Evolutionary conservation across 2,888 invertebrate species (phyloP).

Genomic region (Apotomis turbidana): DNA sequence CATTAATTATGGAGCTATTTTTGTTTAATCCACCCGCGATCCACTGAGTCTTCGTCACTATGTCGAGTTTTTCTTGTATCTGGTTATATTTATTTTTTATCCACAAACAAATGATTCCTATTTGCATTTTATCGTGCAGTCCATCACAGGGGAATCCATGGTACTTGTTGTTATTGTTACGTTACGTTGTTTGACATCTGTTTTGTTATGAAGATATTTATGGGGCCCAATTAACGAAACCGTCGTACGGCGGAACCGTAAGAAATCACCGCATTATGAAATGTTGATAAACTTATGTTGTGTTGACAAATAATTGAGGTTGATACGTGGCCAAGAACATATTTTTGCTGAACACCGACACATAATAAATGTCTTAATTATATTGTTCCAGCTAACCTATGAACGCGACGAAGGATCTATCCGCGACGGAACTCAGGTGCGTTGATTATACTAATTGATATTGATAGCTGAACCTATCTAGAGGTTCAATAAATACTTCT

Average conservation of each 20-base stretch:
- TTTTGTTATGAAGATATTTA: constrained; percentile 45
- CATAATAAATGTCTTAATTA: constrained; percentile 56
- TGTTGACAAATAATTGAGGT: constrained; percentile 51
- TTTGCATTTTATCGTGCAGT: constrained; percentile 46
- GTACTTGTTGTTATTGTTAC: constrained; percentile 46
- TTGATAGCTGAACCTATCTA: constrained; percentile 14
- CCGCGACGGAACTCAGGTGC: neutral
- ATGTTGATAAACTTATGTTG: constrained; percentile 49
- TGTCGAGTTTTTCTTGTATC: constrained; percentile 49
- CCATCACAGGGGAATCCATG: constrained; percentile 45
- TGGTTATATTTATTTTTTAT: constrained; percentile 45
- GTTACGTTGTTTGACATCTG: constrained; percentile 47
- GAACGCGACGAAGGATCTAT: constrained; percentile 23
- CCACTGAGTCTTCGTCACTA: constrained; percentile 67
- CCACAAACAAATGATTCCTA: constrained; percentile 38
- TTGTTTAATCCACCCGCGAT: constrained; percentile 76
- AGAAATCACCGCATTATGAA: constrained; percentile 42
- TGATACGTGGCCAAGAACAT: constrained; percentile 53
- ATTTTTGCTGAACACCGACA: constrained; percentile 52
- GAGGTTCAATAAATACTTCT: neutral
- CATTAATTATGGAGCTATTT: constrained; percentile 79
- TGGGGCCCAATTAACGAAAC: constrained; percentile 43
- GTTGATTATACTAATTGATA: constrained; percentile 15
- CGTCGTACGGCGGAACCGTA: constrained; percentile 32
- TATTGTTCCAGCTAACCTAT: constrained; percentile 49